Evolutionary conservation across 2,888 invertebrate species (phyloP).

Genomic region (Hermaeophaga mercurialis): DNA sequence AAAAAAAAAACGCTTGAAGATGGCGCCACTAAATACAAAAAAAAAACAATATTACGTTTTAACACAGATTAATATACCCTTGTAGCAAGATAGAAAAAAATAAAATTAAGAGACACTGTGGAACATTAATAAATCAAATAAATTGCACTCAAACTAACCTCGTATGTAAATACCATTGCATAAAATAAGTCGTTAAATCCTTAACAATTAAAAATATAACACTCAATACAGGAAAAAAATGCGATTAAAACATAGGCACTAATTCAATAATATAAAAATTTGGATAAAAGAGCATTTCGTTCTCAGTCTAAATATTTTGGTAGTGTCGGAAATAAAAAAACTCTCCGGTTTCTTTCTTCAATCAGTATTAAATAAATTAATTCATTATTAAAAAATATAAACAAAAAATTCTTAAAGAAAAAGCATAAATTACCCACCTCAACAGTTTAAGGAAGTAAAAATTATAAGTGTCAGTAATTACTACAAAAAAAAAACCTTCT

Average conservation of each 20-base stretch:
- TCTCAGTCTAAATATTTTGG: too few species aligned
- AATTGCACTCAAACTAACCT: slow-evolving; percentile 15
- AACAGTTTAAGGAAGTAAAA: too few species aligned
- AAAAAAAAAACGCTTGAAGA: slow-evolving; percentile 26
- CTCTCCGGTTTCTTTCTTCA: too few species aligned
- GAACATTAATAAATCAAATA: slow-evolving; percentile 5
- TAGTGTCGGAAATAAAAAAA: too few species aligned
- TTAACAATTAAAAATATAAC: slow-evolving; percentile 27
- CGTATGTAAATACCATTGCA: slow-evolving; percentile 26
- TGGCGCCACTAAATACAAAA: slow-evolving; percentile 19
- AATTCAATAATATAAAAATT: slow-evolving; percentile 17
- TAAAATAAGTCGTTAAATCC: slow-evolving; percentile 29
- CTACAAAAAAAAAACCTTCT: not conserved
- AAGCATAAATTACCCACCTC: too few species aligned
- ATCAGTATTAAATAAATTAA: too few species aligned
- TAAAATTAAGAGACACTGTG: not conserved
- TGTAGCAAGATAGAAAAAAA: slow-evolving; percentile 30
- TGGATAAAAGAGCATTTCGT: slow-evolving; percentile 9
- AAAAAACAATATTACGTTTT: slow-evolving; percentile 14
- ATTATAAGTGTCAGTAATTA: too few species aligned
- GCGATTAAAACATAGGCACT: slow-evolving; percentile 17
- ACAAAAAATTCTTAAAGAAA: too few species aligned
- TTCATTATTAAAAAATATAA: too few species aligned
- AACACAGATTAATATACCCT: slow-evolving; percentile 30
- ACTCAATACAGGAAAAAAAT: slow-evolving; percentile 22